These are phyloP conservation scores for Rhegmatorhina hoffmannsi DNA, from an alignment of 2,113 vertebrate genomes.

Conservation along the genomic window DNA sequence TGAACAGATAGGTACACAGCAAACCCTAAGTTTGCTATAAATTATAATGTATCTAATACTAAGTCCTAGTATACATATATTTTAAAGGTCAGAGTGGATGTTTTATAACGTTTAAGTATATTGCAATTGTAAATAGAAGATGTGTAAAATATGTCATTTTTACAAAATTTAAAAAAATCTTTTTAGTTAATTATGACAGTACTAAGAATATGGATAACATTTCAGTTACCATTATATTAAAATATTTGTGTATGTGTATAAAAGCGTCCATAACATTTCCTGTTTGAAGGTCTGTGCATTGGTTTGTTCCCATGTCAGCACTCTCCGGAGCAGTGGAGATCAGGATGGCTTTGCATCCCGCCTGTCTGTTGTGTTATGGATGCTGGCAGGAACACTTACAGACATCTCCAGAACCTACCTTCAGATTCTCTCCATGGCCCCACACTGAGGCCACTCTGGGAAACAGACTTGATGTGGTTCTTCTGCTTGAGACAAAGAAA, in stretches of 20 bases:
- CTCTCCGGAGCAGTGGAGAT: not conserved
- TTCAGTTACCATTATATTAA: constrained; percentile 79
- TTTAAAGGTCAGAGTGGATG: constrained; percentile 85
- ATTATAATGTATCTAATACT: constrained; percentile 81
- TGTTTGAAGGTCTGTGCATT: constrained; percentile 35
- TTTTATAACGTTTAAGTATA: constrained; percentile 97
- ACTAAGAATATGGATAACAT: constrained; percentile 89
- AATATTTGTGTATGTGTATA: constrained; percentile 84
- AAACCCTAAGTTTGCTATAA: constrained; percentile 68
- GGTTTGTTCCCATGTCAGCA: not conserved
- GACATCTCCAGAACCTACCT: not conserved
- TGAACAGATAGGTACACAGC: constrained; percentile 80
- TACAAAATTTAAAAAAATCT: constrained; percentile 83
- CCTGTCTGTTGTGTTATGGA: accelerated
- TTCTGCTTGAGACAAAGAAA: not conserved
- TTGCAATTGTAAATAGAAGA: constrained; percentile 98
- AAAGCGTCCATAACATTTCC: constrained; percentile 68
- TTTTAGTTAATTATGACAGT: constrained; percentile 81
- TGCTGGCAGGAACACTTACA: not conserved
- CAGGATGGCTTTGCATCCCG: not conserved
- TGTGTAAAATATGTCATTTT: constrained; percentile 98
- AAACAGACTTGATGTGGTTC: not conserved
- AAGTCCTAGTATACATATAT: constrained; percentile 78
- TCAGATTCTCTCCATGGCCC: not conserved
- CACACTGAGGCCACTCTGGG: not conserved